Base-by-base conservation (phyloP, 2,113 vertebrate genomes). In the Echinops telfairi region DNA sequence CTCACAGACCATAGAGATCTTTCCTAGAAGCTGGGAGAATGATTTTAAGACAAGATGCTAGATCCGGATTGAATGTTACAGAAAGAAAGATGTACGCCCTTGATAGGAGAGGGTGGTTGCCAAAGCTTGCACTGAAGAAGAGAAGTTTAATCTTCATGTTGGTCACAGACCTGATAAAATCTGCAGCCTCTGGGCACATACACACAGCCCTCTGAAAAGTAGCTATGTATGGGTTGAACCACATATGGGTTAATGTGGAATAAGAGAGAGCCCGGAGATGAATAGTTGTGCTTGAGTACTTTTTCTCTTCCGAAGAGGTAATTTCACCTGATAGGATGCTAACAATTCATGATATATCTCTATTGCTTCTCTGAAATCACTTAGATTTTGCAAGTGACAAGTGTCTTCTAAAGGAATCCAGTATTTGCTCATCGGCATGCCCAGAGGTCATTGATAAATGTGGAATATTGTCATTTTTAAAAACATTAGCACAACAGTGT, bases 391-490 rank as follows among this genome's bases (percentile, higher is more conserved):
- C 9, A 40, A 33, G 17, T 79, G 4, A 75, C 27, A 89, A 84
- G 25, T 4, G 1, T 64, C 17, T 31, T 89, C 6, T 77, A 33
- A 93, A 82, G 73, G 33, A 92, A 91, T 76, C 27, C 3, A 86
- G 66, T 81, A 17, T 89, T 81, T 70, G 88, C 29, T 93, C 68
- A 38, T 53, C 16, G 1, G 33, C 77, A 68, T 78, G 33, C 14
- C 1, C 62, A 81, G 87, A 94, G n/a, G 73, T 81, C 89, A n/a
- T 3, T 75, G 38, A 78, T 62, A 89, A 82, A 91, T 88, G 89
- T 27, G 15, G 3, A 89, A 31, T 70, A 47, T 58, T 70, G 73
- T 27, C 17, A 29, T 38, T 88, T 81, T 82, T 82, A 71, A 29
- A 87, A 43, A 36, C 78, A 10, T 25, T 53, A 31, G 60, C 38